Base-by-base conservation (phyloP, 2,797 vertebrate genomes). In the Coregonus ussuriensis region DNA sequence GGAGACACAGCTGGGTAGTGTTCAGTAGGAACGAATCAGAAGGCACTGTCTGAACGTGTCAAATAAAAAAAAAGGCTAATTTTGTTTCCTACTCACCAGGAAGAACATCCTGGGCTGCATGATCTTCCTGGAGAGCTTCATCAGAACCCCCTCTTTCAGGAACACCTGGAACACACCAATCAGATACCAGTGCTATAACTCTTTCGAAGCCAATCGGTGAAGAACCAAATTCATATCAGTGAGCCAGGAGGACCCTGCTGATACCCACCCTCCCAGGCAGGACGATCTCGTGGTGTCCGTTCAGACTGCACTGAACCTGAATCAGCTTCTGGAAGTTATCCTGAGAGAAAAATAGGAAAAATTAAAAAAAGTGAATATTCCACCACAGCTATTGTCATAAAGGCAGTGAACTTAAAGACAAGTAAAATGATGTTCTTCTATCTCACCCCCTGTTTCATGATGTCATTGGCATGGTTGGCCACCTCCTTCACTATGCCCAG, bases 91-190 rank as follows among this genome's bases (percentile, higher is more conserved):
- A 80, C 92, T 90, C 94, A 99, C 98, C 96, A 99, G 91, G 85
- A 99, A 99, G 90, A 99, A 97, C 96, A 96, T 97, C 80, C 97
- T 93, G 71, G 98, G 98, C 85, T 99, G 98, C 98, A 99, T 98
- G 77, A 96, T 94, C 83, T 99, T 99, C 83, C 98, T 95, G 76
- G 98, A 98, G 1, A 98, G 92, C 80, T 99, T 99, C 95, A 96
- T 97, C 85, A 99, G 85, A 63, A 92, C 88, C n/a, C 98, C 98
- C 85, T 99, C 96, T 90, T 98, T 99, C 77, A 99, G 89, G 88
- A 98, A 98, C 67, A 97, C 92, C 98, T 99, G 83, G 29, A 77
- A 63, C 6, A 59, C 51, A 25, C 31, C 11, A 54, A 6, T 69
- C 31, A 69, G 67, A 7, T 3, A 56, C 53, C 52, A 41, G 33